phyloP scores from a whole-genome alignment of 2,888 invertebrate genomes.

The Oscheius sp. region DNA sequence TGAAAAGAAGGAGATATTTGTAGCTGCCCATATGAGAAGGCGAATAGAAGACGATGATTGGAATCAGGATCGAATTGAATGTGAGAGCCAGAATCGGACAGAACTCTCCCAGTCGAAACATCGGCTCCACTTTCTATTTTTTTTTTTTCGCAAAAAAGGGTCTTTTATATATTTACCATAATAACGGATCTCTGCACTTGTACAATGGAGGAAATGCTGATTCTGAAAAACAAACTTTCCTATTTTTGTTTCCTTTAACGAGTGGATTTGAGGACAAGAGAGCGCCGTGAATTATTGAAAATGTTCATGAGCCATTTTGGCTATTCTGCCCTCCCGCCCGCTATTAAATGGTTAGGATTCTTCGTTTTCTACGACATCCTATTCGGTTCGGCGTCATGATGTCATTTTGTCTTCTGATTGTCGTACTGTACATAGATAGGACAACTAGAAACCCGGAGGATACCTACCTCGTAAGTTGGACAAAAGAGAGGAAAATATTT shows the following conservation, averaged over 20 bases:
- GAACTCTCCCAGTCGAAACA: too few species aligned
- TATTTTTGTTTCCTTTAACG: too few species aligned
- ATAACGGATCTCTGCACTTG: too few species aligned
- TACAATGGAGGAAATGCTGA: too few species aligned
- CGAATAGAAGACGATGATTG: not conserved
- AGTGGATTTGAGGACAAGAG: too few species aligned
- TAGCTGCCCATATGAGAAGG: not conserved
- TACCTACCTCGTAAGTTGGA: not conserved
- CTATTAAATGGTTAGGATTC: not conserved
- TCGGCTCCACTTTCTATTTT: too few species aligned
- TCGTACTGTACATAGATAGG: not conserved
- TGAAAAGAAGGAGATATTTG: not conserved
- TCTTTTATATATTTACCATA: too few species aligned
- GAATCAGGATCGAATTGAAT: not conserved
- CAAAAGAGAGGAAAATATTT: too few species aligned
- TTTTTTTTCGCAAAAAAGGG: too few species aligned
- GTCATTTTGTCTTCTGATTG: not conserved
- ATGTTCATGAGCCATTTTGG: too few species aligned
- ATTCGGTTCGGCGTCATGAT: not conserved
- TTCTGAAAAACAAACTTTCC: too few species aligned
- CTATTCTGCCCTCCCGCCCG: not conserved
- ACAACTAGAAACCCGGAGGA: not conserved
- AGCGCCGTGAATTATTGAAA: too few species aligned
- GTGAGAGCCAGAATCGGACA: not conserved
- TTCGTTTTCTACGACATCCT: not conserved